Base-by-base conservation (phyloP, 53 echinoderm and acorn worm species). In the Echinarachnius parma region DNA sequence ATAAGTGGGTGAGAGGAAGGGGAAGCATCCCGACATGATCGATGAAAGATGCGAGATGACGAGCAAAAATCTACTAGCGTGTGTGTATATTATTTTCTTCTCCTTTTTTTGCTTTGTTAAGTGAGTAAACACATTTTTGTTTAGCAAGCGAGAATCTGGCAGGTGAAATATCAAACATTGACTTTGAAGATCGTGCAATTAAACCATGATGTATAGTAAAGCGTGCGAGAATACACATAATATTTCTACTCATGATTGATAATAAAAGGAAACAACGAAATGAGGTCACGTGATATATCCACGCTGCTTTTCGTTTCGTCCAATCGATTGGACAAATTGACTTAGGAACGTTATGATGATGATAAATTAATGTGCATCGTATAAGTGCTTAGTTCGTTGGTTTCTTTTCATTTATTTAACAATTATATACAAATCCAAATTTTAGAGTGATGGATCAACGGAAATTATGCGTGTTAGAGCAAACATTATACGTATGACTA, bases 41-140 rank as follows among this genome's bases (percentile, higher is more conserved):
- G 74, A 72, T 72, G 74, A 72, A 56, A 72, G 74, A 72, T 72
- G 42, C 36, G 42, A 39, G 74, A 57, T 57, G 39, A 57, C 44
- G 26, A 55, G 31, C 36, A 35, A 37, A 28, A 55, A 10, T n/a
- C n/a, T n/a, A n/a, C n/a, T n/a, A n/a, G n/a, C n/a, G n/a, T n/a
- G n/a, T n/a, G n/a, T n/a, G n/a, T n/a, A n/a, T n/a, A n/a, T n/a
- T n/a, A n/a, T n/a, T n/a, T n/a, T n/a, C n/a, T n/a, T n/a, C 68
- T 46, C 68, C 52, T 0, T 13, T 68, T 32, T 68, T 50, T 68
- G 50, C 52, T 68, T 68, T 66, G 66, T 66, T 66, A 35, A 36
- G 53, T 53, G 70, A 53, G 70, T 54, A 70, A 70, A 70, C 70
- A 70, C 70, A 70, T 70, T n/a, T n/a, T n/a, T n/a, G n/a, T n/a